Conservation (phyloP, 2,113 vertebrate genomes). For the Macaca mulatta region DNA sequence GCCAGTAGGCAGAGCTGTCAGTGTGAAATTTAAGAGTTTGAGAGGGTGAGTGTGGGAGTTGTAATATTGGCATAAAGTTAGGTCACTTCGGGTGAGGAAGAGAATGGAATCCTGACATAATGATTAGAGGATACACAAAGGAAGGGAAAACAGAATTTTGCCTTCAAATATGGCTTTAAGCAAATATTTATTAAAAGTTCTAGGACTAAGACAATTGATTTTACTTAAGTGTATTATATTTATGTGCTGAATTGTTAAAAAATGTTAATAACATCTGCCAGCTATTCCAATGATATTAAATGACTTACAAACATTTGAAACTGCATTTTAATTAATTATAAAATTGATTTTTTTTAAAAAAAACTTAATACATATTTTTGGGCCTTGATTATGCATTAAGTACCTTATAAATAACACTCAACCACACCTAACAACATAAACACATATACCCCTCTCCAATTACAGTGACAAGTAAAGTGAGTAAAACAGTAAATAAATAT, state of each 20-base stretch:
- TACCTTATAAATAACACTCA: neutral
- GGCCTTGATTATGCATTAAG: neutral
- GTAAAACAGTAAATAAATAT: neutral
- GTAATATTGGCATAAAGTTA: neutral
- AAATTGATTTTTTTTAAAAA: neutral
- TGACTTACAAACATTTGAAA: neutral
- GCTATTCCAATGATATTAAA: neutral
- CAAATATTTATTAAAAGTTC: neutral
- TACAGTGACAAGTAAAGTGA: neutral
- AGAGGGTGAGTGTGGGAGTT: neutral
- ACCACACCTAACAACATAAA: neutral
- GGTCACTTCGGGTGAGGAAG: neutral
- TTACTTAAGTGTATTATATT: neutral
- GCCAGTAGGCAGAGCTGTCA: neutral
- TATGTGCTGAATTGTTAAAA: neutral
- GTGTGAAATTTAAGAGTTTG: neutral
- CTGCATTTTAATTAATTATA: neutral
- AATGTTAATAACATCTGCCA: neutral
- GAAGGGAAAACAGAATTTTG: neutral
- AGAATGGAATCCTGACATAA: neutral
- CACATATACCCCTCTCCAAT: neutral
- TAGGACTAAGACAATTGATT: neutral
- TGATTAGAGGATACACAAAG: neutral
- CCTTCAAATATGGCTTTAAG: neutral
- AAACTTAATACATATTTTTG: neutral